A percentile compares a stretch with the other conserved stretches of the same genome.
Evolutionary conservation across 2,888 invertebrate species (phyloP).

Genomic region (Cacoxenus indagator): DNA sequence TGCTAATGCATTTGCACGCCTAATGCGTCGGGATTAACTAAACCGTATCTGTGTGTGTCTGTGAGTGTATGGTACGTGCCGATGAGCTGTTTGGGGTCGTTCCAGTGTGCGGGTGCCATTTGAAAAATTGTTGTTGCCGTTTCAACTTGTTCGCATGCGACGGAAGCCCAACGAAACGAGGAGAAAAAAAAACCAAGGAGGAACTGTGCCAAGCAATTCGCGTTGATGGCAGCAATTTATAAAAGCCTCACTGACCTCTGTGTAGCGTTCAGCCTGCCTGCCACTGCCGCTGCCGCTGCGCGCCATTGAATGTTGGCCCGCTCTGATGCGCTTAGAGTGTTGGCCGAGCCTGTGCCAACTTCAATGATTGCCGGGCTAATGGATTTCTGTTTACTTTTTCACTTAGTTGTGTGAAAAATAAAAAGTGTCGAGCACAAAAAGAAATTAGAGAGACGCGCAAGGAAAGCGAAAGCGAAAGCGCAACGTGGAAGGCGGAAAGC

Average conservation of each 20-base stretch:
- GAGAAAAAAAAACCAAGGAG: conserved; percentile 31
- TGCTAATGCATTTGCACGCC: conserved; percentile 11
- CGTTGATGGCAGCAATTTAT: conserved; percentile 58
- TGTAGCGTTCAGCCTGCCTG: too few species aligned
- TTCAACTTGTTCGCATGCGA: neutral
- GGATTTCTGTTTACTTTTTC: conserved; percentile 68
- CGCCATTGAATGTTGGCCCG: conserved; percentile 6
- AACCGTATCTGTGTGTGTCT: neutral
- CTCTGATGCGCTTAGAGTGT: conserved; percentile 11
- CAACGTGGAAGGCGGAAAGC: conserved; percentile 35
- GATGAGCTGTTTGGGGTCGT: neutral
- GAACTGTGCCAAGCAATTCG: conserved; percentile 48
- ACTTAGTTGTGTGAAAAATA: conserved; percentile 49
- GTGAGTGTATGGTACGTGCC: neutral
- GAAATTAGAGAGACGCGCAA: conserved; percentile 40
- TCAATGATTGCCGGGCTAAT: conserved; percentile 67
- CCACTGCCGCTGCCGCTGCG: too few species aligned
- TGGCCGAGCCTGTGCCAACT: conserved; percentile 45
- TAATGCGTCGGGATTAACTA: conserved; percentile 13
- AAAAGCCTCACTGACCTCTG: conserved; percentile 48
- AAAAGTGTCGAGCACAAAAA: conserved; percentile 20
- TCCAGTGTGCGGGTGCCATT: neutral
- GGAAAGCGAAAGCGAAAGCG: conserved; percentile 55
- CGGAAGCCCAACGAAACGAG: conserved; percentile 1
- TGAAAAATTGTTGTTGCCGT: neutral